These are phyloP conservation scores for Hirtodrosophila alboralis DNA, from an alignment of 2,888 invertebrate species.

Conservation along the genomic window DNA sequence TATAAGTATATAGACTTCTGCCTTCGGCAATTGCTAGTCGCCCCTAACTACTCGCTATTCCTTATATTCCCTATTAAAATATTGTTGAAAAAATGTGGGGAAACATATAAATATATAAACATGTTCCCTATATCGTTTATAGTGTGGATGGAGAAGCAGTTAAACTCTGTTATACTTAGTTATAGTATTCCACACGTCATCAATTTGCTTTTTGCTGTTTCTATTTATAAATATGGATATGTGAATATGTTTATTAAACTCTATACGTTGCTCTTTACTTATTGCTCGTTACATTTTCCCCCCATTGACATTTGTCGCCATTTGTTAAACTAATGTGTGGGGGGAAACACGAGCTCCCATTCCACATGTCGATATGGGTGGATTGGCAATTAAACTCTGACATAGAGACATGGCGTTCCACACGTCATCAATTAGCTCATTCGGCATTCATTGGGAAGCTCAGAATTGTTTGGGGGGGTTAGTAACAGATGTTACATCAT, in stretches of 20 bases:
- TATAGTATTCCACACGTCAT: constrained; percentile 20
- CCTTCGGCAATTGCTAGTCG: no score
- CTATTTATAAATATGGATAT: no score
- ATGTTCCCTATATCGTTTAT: no score
- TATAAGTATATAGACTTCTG: no score
- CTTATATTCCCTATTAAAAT: no score
- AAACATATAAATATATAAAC: no score
- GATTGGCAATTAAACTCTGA: constrained; percentile 68
- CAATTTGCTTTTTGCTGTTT: neutral
- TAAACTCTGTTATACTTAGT: neutral
- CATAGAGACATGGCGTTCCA: constrained; percentile 49
- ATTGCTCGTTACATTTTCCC: constrained; percentile 7
- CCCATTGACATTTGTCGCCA: constrained; percentile 42
- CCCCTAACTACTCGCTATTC: no score
- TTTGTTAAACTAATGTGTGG: constrained; percentile 8
- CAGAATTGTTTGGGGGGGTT: constrained; percentile 22
- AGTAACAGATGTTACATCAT: constrained; percentile 48
- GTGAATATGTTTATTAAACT: no score
- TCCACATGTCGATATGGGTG: constrained; percentile 29
- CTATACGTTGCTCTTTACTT: no score
- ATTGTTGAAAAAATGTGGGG: no score
- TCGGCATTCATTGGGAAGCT: constrained; percentile 59
- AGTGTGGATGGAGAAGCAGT: no score
- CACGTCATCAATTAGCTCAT: constrained; percentile 66
- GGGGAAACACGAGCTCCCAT: constrained; percentile 33